Evolutionary conservation across 2,888 invertebrate species (phyloP).

Genomic region (Mimas tiliae): DNA sequence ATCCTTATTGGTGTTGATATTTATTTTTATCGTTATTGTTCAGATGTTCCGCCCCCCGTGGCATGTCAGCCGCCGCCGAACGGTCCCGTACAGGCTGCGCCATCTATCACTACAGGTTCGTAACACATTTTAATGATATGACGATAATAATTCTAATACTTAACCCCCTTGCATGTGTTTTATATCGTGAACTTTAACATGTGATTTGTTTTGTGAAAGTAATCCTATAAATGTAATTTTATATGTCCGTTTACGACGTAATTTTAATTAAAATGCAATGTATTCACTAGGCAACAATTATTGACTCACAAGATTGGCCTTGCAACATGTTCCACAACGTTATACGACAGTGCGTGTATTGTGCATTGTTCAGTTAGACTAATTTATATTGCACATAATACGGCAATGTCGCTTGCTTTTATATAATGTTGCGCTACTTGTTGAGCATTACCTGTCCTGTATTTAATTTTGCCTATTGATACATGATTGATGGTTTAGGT

Average conservation of each 20-base stretch:
- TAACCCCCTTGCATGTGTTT: constrained; percentile 19
- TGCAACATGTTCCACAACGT: too few species aligned
- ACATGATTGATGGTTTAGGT: background rate
- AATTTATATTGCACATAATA: background rate
- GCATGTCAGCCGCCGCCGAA: constrained; percentile 43
- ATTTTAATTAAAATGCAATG: too few species aligned
- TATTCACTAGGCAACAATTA: too few species aligned
- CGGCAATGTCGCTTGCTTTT: too few species aligned
- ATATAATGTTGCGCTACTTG: too few species aligned
- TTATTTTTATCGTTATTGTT: background rate
- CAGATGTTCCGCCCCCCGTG: constrained; percentile 41
- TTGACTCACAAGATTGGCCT: too few species aligned
- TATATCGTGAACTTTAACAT: background rate
- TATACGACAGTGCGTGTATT: too few species aligned
- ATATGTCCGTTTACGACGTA: too few species aligned
- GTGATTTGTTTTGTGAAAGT: background rate
- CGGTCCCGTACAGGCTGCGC: constrained; percentile 46
- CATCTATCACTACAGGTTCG: constrained; percentile 27
- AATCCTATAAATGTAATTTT: too few species aligned
- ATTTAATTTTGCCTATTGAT: background rate
- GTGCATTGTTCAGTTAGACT: too few species aligned
- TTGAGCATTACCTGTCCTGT: background rate
- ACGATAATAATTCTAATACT: background rate
- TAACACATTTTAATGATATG: background rate
- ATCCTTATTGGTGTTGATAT: too few species aligned